These are phyloP conservation scores for Chionomys nivalis DNA, from an alignment of 2,113 vertebrate genomes.

Conservation along the genomic window DNA sequence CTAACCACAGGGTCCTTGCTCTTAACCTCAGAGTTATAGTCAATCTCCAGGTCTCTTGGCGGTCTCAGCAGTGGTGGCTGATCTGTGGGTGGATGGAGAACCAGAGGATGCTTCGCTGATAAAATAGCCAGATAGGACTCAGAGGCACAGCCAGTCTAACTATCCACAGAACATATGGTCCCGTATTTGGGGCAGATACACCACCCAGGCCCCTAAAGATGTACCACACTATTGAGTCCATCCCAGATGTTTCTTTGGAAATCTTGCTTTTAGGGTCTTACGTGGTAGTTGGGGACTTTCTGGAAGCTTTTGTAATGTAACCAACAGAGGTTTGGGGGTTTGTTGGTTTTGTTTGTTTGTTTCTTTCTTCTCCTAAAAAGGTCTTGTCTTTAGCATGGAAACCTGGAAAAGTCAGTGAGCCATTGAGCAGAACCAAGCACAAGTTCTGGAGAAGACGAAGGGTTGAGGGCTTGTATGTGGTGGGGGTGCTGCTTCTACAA, in stretches of 20 bases:
- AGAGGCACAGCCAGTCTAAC: background rate
- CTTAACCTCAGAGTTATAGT: background rate
- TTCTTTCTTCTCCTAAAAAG: constrained; percentile 28
- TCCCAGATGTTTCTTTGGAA: constrained; percentile 41
- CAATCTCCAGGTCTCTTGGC: background rate
- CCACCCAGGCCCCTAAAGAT: background rate
- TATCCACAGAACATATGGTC: background rate
- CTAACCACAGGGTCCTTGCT: background rate
- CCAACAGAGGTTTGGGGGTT: constrained; percentile 9
- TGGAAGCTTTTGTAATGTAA: constrained; percentile 16
- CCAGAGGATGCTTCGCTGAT: background rate
- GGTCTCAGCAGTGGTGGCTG: background rate
- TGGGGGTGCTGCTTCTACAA: background rate
- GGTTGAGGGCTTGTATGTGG: background rate
- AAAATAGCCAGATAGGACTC: background rate
- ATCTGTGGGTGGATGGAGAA: background rate
- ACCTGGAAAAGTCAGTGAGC: background rate
- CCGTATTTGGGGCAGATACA: background rate
- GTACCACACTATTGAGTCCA: background rate
- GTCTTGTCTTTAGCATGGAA: constrained; percentile 33
- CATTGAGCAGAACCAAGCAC: background rate
- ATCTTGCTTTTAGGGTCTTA: constrained; percentile 49
- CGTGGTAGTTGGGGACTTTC: constrained; percentile 40
- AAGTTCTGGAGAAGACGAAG: background rate
- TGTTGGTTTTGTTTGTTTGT: background rate